These are phyloP conservation scores for Diuraphis noxia DNA, from an alignment of 1,140 invertebrate species.

Conservation along the genomic window DNA sequence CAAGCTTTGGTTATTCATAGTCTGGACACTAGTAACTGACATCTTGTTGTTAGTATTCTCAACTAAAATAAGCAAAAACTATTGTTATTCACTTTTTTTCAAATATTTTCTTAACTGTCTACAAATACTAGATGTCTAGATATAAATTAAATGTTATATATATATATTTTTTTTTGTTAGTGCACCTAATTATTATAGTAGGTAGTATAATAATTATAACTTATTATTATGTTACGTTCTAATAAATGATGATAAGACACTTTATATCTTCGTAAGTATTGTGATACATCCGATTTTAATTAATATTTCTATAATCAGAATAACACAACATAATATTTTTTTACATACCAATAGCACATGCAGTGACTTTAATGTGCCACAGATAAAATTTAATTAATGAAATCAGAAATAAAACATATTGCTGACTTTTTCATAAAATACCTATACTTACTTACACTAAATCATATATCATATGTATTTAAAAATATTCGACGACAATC, in stretches of 20 bases:
- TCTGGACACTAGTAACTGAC: slow-evolving; percentile 39
- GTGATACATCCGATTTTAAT: background rate
- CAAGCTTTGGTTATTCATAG: slow-evolving; percentile 38
- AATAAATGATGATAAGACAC: background rate
- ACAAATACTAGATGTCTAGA: background rate
- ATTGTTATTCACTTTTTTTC: no score
- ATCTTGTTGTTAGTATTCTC: slow-evolving; percentile 18
- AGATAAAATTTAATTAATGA: background rate
- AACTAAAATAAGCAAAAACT: background rate
- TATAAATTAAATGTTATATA: no score
- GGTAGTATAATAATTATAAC: background rate
- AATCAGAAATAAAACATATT: background rate
- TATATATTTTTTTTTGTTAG: no score
- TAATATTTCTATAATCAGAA: background rate
- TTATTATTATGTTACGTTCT: no score
- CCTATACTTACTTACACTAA: background rate
- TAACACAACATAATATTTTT: background rate
- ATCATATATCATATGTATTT: background rate
- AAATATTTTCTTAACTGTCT: background rate
- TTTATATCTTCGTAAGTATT: background rate
- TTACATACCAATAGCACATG: background rate
- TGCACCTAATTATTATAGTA: no score
- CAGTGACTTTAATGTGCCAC: background rate
- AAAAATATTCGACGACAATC: background rate
- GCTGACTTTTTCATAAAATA: background rate